phyloP scores from a whole-genome alignment of 2,113 vertebrate species.

The Caranx ignobilis region DNA sequence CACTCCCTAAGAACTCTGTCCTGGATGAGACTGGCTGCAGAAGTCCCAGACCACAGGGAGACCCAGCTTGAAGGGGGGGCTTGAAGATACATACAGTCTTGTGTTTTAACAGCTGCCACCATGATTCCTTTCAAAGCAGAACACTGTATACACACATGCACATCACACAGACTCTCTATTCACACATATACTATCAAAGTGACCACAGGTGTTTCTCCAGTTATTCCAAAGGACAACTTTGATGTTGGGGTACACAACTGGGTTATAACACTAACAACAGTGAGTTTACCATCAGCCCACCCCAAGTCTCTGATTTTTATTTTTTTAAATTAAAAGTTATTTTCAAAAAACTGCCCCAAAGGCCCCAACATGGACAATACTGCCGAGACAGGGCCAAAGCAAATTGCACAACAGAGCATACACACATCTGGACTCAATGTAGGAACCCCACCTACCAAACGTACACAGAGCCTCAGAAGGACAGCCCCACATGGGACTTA shows the following conservation, averaged over 20 bases:
- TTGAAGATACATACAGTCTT: conserved; percentile 57
- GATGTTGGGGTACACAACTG: conserved; percentile 32
- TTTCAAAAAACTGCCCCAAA: conserved; percentile 6
- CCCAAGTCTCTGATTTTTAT: conserved; percentile 27
- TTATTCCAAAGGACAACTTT: conserved; percentile 44
- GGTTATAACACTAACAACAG: conserved; percentile 20
- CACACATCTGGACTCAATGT: conserved; percentile 68
- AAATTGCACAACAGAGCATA: conserved; percentile 21
- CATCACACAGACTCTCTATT: conserved; percentile 42
- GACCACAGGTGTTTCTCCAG: conserved; percentile 26
- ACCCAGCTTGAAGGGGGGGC: conserved; percentile 45
- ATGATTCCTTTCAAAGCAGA: conserved; percentile 57
- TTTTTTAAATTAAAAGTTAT: not conserved
- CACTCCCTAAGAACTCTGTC: conserved; percentile 45
- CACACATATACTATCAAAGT: conserved; percentile 56
- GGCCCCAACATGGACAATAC: conserved; percentile 22
- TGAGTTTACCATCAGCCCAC: conserved; percentile 13
- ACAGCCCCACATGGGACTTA: not conserved
- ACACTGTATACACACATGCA: conserved; percentile 39
- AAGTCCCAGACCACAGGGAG: conserved; percentile 54
- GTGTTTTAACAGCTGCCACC: conserved; percentile 76
- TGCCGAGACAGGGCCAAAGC: conserved; percentile 24
- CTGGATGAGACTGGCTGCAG: conserved; percentile 42
- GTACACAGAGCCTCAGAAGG: conserved; percentile 39
- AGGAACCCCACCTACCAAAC: conserved; percentile 29